Evolutionary conservation across 2,888 invertebrate species (phyloP), one percentile per base, ranked within the genome.

Genomic region (Sthenelais limicola): DNA sequence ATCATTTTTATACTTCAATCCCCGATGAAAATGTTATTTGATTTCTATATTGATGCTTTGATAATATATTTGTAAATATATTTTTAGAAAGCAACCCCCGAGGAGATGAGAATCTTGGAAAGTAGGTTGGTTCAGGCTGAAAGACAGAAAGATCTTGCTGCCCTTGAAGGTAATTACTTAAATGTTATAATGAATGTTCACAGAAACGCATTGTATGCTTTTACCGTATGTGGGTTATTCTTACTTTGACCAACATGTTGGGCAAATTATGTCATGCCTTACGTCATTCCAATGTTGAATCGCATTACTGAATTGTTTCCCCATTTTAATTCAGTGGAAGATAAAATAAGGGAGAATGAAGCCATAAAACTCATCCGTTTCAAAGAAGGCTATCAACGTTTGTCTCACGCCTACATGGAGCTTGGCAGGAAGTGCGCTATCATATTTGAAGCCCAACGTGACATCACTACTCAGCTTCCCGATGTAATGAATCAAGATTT

Each of bases 291-390:
- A n/a, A n/a, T n/a, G n/a, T n/a, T n/a, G n/a, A n/a, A n/a, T n/a
- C n/a, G n/a, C n/a, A n/a, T n/a, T n/a, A n/a, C n/a, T n/a, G n/a
- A n/a, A n/a, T n/a, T n/a, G n/a, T n/a, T n/a, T n/a, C n/a, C n/a
- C n/a, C n/a, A n/a, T n/a, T n/a, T n/a, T n/a, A n/a, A n/a, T n/a
- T n/a, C n/a, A 90, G 90, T 90, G 73, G 84, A 87, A 72, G 89
- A 89, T 71, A 84, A 88, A 71, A 81, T 88, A 1, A 82, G 88
- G 56, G 90, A 90, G 79, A 90, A 90, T 81, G 90, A 90, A 83
- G 88, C 89, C 21, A 86, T 90, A 0, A 90, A 90, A 80, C 79
- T 90, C 78, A 89, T 90, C 18, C 82, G 90, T 15, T 80, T 90
- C 30, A 89, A 89, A 77, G 88, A 88, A 77, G 89, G 90, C 1